Evolutionary conservation across 2,888 invertebrate species (phyloP).

Genomic region (Diaprepes abbreviatus): DNA sequence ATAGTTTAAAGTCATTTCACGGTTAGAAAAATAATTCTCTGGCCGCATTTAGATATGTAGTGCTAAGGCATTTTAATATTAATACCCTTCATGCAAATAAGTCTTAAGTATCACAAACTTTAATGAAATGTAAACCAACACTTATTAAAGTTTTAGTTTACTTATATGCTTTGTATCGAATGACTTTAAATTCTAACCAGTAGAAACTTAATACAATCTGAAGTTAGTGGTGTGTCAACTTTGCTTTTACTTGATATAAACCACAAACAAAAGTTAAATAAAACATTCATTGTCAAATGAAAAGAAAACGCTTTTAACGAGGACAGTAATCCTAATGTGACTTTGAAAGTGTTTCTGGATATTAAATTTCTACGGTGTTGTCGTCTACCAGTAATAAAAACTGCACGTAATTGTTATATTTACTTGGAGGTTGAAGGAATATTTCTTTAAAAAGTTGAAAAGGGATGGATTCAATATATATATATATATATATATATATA

Average conservation of each 20-base stretch:
- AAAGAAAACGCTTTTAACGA: slow-evolving; percentile 12
- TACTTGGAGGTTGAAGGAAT: too few species aligned
- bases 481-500: too few species aligned
- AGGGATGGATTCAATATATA: too few species aligned
- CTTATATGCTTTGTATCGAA: background rate
- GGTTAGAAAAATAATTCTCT: too few species aligned
- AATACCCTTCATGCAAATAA: background rate
- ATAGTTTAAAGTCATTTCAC: too few species aligned
- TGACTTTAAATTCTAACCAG: slow-evolving; percentile 4
- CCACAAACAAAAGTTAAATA: slow-evolving; percentile 31
- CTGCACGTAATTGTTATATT: too few species aligned
- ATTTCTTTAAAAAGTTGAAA: too few species aligned
- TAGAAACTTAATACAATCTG: slow-evolving; percentile 8
- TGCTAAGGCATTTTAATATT: background rate
- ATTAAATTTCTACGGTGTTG: slow-evolving; percentile 11
- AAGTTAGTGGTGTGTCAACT: slow-evolving; percentile 29
- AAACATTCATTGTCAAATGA: slow-evolving; percentile 23
- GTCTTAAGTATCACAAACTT: slow-evolving; percentile 5
- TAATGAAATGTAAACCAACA: slow-evolving; percentile 20
- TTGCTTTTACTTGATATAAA: slow-evolving; percentile 16
- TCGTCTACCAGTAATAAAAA: background rate
- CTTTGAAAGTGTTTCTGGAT: slow-evolving; percentile 1
- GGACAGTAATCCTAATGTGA: slow-evolving; percentile 22
- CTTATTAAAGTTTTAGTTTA: slow-evolving; percentile 28
- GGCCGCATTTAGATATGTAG: background rate